Conservation (phyloP, 2,888 invertebrate species). For the Athalia cordata region DNA sequence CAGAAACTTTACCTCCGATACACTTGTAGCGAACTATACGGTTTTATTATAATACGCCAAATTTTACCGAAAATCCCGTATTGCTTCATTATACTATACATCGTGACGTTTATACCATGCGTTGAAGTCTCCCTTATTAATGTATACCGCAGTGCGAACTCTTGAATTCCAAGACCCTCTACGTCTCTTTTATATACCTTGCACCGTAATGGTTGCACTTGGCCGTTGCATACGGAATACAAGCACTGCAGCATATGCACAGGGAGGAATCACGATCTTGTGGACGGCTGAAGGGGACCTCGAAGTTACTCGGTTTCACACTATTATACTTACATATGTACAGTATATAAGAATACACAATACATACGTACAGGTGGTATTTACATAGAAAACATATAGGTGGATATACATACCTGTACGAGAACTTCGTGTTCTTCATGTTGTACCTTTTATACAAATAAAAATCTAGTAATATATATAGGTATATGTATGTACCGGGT, state of each 20-base stretch:
- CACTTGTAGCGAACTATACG: too few relatives aligned
- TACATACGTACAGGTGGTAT: background rate
- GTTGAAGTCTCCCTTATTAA: too few relatives aligned
- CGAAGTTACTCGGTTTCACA: constrained; percentile 13
- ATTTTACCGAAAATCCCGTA: too few relatives aligned
- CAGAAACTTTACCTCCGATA: background rate
- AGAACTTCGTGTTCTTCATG: constrained; percentile 7
- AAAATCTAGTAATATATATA: constrained; percentile 11
- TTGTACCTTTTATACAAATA: constrained; percentile 2
- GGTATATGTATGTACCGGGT: constrained; percentile 36
- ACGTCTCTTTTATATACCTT: too few relatives aligned
- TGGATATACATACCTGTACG: background rate
- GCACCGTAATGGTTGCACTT: background rate
- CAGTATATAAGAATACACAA: constrained; percentile 12
- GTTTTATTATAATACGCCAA: too few relatives aligned
- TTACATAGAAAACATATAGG: background rate
- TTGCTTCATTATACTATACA: too few relatives aligned
- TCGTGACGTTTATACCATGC: too few relatives aligned
- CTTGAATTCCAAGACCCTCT: too few relatives aligned
- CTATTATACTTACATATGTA: constrained; percentile 12
- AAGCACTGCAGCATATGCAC: background rate
- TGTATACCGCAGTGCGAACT: too few relatives aligned
- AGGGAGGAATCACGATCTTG: background rate
- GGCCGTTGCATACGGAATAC: background rate
- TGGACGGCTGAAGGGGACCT: background rate